These are phyloP conservation scores for Callipepla squamata DNA, from an alignment of 2,113 vertebrate species.

Conservation along the genomic window DNA sequence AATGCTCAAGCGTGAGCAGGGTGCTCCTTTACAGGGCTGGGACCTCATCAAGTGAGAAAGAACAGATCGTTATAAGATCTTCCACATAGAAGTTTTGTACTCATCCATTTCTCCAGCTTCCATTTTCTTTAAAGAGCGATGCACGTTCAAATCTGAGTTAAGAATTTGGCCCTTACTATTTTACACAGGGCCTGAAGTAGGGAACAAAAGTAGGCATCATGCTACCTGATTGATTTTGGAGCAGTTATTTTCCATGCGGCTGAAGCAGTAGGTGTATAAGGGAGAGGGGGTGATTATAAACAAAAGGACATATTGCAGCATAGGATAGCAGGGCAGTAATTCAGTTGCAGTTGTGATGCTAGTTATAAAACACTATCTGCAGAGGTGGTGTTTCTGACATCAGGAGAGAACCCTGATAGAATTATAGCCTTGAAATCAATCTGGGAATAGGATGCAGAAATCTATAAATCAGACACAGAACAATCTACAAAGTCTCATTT, in stretches of 20 bases:
- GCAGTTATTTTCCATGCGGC: slow-evolving; percentile 27
- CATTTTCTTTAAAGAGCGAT: not conserved
- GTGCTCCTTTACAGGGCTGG: not conserved
- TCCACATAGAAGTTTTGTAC: not conserved
- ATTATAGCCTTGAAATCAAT: slow-evolving; percentile 74
- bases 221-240: slow-evolving; percentile 56
- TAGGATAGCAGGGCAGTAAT: slow-evolving; percentile 56
- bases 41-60: not conserved
- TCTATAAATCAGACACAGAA: slow-evolving; percentile 76
- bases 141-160: not conserved
- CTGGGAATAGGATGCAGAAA: slow-evolving; percentile 72
- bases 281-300: slow-evolving; percentile 42
- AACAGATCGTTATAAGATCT: not conserved
- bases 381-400: slow-evolving; percentile 67
- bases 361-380: slow-evolving; percentile 69
- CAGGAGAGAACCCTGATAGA: slow-evolving; percentile 73
- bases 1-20: not conserved
- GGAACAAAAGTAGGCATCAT: not conserved
- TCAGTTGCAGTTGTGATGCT: slow-evolving; percentile 54
- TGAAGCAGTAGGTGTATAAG: not conserved
- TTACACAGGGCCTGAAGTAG: not conserved
- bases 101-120: not conserved
- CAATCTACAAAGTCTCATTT: slow-evolving; percentile 72
- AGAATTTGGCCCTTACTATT: slow-evolving; percentile 7
- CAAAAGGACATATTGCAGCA: slow-evolving; percentile 42